Evolutionary conservation across 2,888 invertebrate genomes (phyloP).

Genomic region (Spisula solida): DNA sequence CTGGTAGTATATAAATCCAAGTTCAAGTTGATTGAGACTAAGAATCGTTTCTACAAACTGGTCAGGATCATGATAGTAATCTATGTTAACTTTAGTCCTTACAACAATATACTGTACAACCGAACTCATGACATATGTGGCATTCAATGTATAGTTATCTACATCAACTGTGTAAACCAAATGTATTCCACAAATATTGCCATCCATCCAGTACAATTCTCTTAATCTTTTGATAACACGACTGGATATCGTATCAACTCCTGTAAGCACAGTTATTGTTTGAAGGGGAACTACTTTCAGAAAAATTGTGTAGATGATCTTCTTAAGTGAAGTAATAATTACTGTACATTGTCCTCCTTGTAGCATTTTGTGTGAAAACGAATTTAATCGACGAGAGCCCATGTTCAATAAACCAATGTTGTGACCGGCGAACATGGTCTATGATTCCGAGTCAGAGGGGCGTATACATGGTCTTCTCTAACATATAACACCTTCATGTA

Average conservation of each 20-base stretch:
- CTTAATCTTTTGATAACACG: background rate
- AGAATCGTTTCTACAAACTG: background rate
- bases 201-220: background rate
- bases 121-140: background rate
- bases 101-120: background rate
- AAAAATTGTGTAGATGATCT: background rate
- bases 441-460: too few relatives aligned
- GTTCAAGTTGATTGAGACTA: background rate
- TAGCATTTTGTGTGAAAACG: background rate
- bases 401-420: too few relatives aligned
- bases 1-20: background rate
- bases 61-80: background rate
- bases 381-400: background rate
- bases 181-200: background rate
- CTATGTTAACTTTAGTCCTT: background rate
- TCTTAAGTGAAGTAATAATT: background rate
- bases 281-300: background rate
- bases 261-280: background rate
- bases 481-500: too few relatives aligned
- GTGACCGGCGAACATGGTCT: too few relatives aligned
- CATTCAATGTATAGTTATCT: background rate
- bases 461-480: too few relatives aligned
- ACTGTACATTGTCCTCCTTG: background rate
- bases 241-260: background rate
- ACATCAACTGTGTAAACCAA: background rate